Evolutionary conservation across 2,797 vertebrate genomes (phyloP), one percentile per base, ranked within the genome.

Genomic region (Alca torda): DNA sequence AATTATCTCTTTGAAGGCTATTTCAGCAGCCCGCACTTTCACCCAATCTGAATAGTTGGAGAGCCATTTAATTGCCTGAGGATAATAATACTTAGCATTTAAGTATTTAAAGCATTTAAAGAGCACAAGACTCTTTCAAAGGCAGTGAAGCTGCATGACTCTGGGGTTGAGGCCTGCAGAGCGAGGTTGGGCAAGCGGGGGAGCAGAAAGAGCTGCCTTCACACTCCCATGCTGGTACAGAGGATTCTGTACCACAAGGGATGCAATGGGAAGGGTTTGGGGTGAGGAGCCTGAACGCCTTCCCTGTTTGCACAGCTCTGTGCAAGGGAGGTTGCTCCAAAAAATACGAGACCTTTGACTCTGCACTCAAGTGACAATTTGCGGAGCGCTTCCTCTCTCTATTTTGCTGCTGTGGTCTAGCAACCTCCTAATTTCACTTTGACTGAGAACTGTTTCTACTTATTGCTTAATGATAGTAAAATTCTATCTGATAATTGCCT

Each of bases 291-390:
- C 57, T 65, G 67, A 69, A 43, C 4, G 11, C 9, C 23, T 73
- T 69, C 46, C 12, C n/a, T 16, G 6, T 54, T 51, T 25, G 24
- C 26, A 57, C 43, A 69, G 18, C 4, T 64, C 31, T 81, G 54
- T 51, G 30, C 48, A 86, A 84, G 16, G 10, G 23, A 60, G 20
- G 18, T 41, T 72, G 12, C 28, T 56, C n/a, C 0, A 0, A 76
- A 77, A 90, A 63, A 77, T 19, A 20, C 3, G 7, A 35, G 28
- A 63, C 10, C 7, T 76, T 78, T 51, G 28, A 31, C 45, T 81
- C 43, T 8, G 3, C 18, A 41, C 2, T 50, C 16, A 61, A 50
- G 4, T 9, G 41, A 69, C 2, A 1, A 48, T 74, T 86, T 54
- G 10, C 23, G 6, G n/a, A 11, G 7, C 3, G 9, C 74, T 81